These are phyloP conservation scores for Patella caerulea DNA, from an alignment of 2,888 invertebrate genomes.

Conservation along the genomic window DNA sequence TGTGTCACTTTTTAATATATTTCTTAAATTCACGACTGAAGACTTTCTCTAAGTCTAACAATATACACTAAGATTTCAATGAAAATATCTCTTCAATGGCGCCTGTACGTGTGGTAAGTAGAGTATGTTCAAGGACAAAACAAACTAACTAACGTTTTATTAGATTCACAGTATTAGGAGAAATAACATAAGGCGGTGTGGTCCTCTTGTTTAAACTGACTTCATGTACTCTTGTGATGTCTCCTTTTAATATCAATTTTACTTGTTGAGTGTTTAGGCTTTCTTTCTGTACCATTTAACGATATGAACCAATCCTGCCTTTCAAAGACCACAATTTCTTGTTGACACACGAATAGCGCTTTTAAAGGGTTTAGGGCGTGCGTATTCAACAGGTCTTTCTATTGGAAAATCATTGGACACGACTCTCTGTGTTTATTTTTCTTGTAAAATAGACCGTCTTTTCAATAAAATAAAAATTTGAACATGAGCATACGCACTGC, in stretches of 20 bases:
- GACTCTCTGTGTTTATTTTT: background rate
- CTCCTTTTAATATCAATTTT: constrained; percentile 1
- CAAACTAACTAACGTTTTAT: constrained; percentile 7
- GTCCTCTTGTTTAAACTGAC: constrained; percentile 7
- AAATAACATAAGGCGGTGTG: background rate
- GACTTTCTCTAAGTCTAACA: too few relatives aligned
- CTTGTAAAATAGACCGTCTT: constrained; percentile 7
- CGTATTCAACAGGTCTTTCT: background rate
- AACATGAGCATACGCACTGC: too few relatives aligned
- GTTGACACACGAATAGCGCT: background rate
- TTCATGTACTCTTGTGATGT: constrained; percentile 5
- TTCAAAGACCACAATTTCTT: constrained; percentile 2
- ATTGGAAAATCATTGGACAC: background rate
- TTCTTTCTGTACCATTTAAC: constrained; percentile 5
- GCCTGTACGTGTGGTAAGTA: background rate
- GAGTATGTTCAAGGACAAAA: background rate
- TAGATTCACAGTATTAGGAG: constrained; percentile 5
- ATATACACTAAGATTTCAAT: too few relatives aligned
- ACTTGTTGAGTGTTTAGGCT: background rate
- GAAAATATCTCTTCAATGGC: background rate
- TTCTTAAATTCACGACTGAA: too few relatives aligned
- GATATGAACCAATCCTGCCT: constrained; percentile 3
- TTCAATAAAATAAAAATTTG: background rate
- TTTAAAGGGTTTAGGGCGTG: constrained; percentile 9
- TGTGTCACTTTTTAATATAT: too few relatives aligned